Conservation (phyloP, 2,113 vertebrate species). For the Clarias batrachus region DNA sequence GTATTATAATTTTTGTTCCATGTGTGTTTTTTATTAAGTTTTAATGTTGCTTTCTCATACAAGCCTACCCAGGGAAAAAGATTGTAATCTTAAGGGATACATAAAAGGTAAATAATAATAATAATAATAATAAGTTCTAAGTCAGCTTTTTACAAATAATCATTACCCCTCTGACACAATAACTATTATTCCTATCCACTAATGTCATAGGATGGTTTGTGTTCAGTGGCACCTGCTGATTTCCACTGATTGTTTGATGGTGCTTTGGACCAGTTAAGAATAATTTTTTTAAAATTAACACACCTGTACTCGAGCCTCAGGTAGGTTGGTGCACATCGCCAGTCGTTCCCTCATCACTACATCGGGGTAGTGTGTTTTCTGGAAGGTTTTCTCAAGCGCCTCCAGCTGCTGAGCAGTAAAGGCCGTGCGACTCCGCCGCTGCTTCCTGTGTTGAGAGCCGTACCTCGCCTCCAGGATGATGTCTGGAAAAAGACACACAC, state of each 20-base stretch:
- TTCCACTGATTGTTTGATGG: not conserved
- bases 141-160: not conserved
- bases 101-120: too few relatives aligned
- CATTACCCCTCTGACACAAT: not conserved
- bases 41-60: too few relatives aligned
- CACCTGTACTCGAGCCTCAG: constrained; percentile 97
- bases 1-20: too few relatives aligned
- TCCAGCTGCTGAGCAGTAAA: constrained; percentile 98
- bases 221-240: not conserved
- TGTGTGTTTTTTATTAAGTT: too few relatives aligned
- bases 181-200: not conserved
- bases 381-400: constrained; percentile 97
- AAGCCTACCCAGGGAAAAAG: too few relatives aligned
- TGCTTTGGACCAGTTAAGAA: not conserved
- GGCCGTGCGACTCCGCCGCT: constrained; percentile 92
- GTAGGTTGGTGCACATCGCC: constrained; percentile 99
- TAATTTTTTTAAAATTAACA: too few relatives aligned
- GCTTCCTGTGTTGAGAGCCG: constrained; percentile 98
- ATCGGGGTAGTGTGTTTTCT: constrained; percentile 98
- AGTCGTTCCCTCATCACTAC: constrained; percentile 97
- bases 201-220: not conserved
- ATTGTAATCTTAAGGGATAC: too few relatives aligned
- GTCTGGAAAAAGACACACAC: constrained; percentile 82
- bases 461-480: constrained; percentile 99
- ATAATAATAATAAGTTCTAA: not conserved